Percentiles rank a stretch among this genome's conserved stretches.
These are phyloP conservation scores for Gadopsis bispinosus DNA, from an alignment of 2,797 vertebrate species.

Conservation along the genomic window DNA sequence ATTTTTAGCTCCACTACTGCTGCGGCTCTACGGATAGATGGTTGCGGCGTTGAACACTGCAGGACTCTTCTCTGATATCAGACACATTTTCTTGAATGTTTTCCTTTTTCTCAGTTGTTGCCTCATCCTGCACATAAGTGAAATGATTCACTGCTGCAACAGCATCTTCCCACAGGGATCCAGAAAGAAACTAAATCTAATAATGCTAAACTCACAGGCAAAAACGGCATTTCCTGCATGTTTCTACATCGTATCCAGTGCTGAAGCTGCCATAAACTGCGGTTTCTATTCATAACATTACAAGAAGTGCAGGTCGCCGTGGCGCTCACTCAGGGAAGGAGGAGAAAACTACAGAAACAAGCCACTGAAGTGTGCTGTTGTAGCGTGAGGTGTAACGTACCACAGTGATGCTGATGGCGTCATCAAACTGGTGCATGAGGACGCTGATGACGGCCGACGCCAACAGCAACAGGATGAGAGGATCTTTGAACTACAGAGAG, in stretches of 20 bases:
- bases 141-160: background rate
- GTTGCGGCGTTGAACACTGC: background rate
- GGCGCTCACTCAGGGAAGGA: background rate
- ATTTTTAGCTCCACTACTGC: background rate
- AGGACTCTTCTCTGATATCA: background rate
- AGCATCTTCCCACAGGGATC: background rate
- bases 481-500: slow-evolving; percentile 93
- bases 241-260: background rate
- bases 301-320: background rate
- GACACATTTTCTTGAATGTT: background rate
- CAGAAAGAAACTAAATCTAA: background rate
- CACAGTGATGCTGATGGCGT: slow-evolving; percentile 99
- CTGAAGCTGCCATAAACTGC: background rate
- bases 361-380: background rate
- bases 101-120: background rate
- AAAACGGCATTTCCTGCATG: background rate
- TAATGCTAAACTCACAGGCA: background rate
- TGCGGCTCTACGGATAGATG: background rate
- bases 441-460: slow-evolving; percentile 97
- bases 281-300: slow-evolving; percentile 7
- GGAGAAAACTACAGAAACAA: too few relatives aligned
- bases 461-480: slow-evolving; percentile 96
- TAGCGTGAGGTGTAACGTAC: slow-evolving; percentile 78
- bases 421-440: slow-evolving; percentile 97
- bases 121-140: background rate